Base-by-base conservation (phyloP, 1,140 invertebrate genomes). In the Pseudomyrmex concolor region DNA sequence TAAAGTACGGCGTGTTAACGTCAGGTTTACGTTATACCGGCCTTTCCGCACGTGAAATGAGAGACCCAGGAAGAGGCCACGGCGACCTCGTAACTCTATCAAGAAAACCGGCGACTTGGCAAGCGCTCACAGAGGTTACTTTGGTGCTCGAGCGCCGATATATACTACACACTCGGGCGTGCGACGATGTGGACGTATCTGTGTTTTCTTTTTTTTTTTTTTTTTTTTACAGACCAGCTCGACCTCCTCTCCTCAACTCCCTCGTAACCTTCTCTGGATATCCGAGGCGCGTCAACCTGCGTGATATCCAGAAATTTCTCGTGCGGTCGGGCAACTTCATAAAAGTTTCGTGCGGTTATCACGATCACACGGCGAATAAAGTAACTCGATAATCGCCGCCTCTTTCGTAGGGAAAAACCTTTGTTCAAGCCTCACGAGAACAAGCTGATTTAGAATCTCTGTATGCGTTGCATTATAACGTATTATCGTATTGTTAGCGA, bases 1-100 rank as follows among this genome's bases (percentile, higher is more conserved):
- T 84, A 74, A 84, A 84, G 63, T 72, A 84, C 59, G 67, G 57
- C 45, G 59, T 84, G 54, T 84, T 85, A 86, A 85, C 73, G 64
- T 66, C 48, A 68, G 34, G 48, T 72, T 86, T 72, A 81, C 74
- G 74, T 86, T 86, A 71, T 63, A 60, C 43, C 34, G 50, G 59
- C 71, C 83, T 82, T 82, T 82, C 85, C 57, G 22, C 76, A 70
- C 83, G 76, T 60, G 76, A 78, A 81, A 70, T 66, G 74, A 68
- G 82, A 63, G 67, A 66, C 12, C 62, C 67, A 68, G 84, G 73
- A 84, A 73, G 68, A 84, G 43, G 48, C 62, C 22, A 54, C 67
- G 76, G 74, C 51, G 70, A 66, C 70, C 85, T 85, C 83, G 76
- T 86, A 85, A 85, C 76, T 86, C 85, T 85, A 86, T 86, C 85